phyloP scores from a whole-genome alignment of 2,888 invertebrate species.

The Flabesymbios commensalis region DNA sequence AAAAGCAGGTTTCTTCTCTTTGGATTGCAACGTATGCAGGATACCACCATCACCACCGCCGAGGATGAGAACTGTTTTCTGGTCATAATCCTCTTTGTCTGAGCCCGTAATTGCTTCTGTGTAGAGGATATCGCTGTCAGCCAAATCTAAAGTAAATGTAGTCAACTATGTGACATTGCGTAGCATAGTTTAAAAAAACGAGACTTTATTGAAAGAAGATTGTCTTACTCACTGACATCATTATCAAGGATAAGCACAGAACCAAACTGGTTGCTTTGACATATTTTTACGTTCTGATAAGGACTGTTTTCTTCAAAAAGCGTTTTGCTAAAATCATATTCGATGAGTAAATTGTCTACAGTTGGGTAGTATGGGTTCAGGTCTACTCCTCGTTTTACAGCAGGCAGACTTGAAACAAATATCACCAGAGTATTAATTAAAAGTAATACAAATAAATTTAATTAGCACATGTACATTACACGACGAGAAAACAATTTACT shows the following conservation, averaged over 20 bases:
- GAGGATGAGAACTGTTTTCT: constrained; percentile 87
- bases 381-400: too few relatives aligned
- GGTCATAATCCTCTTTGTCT: constrained; percentile 79
- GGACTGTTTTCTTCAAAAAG: constrained; percentile 81
- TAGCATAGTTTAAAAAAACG: too few relatives aligned
- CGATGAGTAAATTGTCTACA: constrained; percentile 83
- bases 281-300: constrained; percentile 88
- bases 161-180: too few relatives aligned
- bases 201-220: too few relatives aligned
- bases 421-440: too few relatives aligned
- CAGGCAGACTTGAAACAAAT: too few relatives aligned
- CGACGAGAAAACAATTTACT: too few relatives aligned
- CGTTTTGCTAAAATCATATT: constrained; percentile 85
- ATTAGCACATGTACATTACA: too few relatives aligned
- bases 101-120: constrained; percentile 89
- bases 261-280: constrained; percentile 85
- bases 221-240: constrained; percentile 80
- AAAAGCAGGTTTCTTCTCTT: constrained; percentile 85
- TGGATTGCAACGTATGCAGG: constrained; percentile 83
- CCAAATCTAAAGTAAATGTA: constrained; percentile 68
- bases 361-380: too few relatives aligned
- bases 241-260: constrained; percentile 90
- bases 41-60: constrained; percentile 96
- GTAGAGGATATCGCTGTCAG: constrained; percentile 88
- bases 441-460: too few relatives aligned